phyloP scores from a whole-genome alignment of 1,140 invertebrate genomes.

The Drosophila lowei region DNA sequence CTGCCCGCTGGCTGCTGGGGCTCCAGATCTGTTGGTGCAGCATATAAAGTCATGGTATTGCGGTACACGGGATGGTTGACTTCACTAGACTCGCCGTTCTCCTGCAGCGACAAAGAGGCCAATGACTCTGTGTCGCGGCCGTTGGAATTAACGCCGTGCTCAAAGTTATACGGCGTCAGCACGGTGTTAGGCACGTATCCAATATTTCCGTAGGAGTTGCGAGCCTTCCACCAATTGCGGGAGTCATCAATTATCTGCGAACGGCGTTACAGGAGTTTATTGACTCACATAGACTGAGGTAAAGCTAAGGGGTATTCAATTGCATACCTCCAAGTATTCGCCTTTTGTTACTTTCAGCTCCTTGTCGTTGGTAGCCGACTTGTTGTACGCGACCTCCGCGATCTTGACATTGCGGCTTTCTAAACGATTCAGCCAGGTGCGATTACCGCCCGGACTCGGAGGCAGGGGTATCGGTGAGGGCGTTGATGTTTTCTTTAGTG shows the following conservation, averaged over 20 bases:
- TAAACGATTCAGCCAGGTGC: slow-evolving; percentile 68
- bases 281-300: no score
- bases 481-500: slow-evolving; percentile 46
- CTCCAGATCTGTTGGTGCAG: slow-evolving; percentile 47
- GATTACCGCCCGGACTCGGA: slow-evolving; percentile 53
- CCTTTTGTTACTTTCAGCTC: slow-evolving; percentile 97
- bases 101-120: slow-evolving; percentile 44
- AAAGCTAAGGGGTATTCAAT: neutral
- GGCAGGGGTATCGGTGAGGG: slow-evolving; percentile 37
- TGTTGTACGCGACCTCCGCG: slow-evolving; percentile 91
- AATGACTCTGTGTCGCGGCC: slow-evolving; percentile 70
- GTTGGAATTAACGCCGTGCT: slow-evolving; percentile 29
- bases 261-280: no score
- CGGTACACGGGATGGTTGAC: slow-evolving; percentile 54
- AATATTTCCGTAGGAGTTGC: slow-evolving; percentile 92
- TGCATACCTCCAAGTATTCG: slow-evolving; percentile 94
- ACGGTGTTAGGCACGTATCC: slow-evolving; percentile 99
- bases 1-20: slow-evolving; percentile 38
- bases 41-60: slow-evolving; percentile 67
- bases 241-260: slow-evolving; percentile 94
- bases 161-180: slow-evolving; percentile 87
- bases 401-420: slow-evolving; percentile 76
- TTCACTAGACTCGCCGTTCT: slow-evolving; percentile 45
- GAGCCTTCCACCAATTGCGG: slow-evolving; percentile 99
- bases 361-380: slow-evolving; percentile 97